phyloP scores from a whole-genome alignment of 2,113 vertebrate species.

The Marmota monax region DNA sequence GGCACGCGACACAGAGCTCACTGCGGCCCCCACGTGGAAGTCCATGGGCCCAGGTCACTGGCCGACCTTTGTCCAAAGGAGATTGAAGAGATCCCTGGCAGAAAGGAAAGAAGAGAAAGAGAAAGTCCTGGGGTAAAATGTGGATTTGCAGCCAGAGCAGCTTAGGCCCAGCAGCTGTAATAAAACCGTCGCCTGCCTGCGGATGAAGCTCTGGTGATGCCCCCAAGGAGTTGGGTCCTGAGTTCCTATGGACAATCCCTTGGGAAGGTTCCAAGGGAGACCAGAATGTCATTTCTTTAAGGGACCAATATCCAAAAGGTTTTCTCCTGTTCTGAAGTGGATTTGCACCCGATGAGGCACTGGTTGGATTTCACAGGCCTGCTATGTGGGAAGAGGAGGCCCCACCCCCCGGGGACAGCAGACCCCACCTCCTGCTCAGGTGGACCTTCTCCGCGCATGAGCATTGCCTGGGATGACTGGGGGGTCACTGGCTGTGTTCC shows the following conservation, averaged over 20 bases:
- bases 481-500: rapidly evolving
- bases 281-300: not conserved
- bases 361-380: not conserved
- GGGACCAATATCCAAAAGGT: not conserved
- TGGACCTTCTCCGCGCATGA: rapidly evolving
- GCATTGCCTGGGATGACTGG: rapidly evolving
- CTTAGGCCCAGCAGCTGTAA: not conserved
- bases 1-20: no score
- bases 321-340: not conserved
- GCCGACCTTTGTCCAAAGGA: not conserved
- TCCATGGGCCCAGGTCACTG: not conserved
- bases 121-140: not conserved
- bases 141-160: not conserved
- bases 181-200: not conserved
- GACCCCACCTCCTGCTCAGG: rapidly evolving
- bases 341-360: not conserved
- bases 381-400: not conserved
- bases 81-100: not conserved
- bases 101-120: not conserved
- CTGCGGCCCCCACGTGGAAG: rapidly evolving
- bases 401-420: not conserved
- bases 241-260: rapidly evolving
- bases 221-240: not conserved
- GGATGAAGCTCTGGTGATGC: not conserved
- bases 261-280: not conserved